phyloP scores from a whole-genome alignment of 1,140 invertebrate species.

The Lordiphosa clarofinis region DNA sequence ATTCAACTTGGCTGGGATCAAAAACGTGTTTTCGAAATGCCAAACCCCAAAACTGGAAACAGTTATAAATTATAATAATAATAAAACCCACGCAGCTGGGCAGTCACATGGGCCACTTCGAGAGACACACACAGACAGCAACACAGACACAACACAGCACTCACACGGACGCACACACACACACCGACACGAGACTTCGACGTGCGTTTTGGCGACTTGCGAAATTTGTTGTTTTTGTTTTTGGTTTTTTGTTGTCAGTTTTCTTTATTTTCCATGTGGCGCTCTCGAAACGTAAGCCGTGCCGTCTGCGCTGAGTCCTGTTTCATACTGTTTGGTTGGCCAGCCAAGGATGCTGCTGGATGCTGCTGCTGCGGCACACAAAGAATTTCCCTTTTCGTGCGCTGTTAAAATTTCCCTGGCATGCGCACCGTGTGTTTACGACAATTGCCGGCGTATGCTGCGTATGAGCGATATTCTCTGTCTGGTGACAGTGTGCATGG shows the following conservation, averaged over 20 bases:
- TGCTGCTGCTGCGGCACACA: conserved; percentile 25
- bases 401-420: conserved; percentile 71
- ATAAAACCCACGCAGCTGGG: conserved; percentile 42
- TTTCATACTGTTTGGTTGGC: conserved; percentile 54
- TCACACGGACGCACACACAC: conserved; percentile 13
- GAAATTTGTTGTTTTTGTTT: conserved; percentile 15
- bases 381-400: conserved; percentile 48
- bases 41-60: conserved; percentile 5
- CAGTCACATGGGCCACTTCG: conserved; percentile 46
- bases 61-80: conserved; percentile 13
- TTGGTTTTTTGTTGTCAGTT: background rate
- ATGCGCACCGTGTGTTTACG: conserved; percentile 53
- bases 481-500: too few relatives aligned
- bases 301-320: conserved; percentile 75
- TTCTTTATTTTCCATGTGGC: conserved; percentile 4
- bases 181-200: conserved; percentile 6
- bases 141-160: conserved; percentile 25
- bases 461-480: conserved; percentile 49
- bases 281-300: conserved; percentile 58
- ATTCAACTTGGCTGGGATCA: conserved; percentile 6
- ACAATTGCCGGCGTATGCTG: conserved; percentile 33
- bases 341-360: conserved; percentile 29
- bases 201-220: conserved; percentile 12
- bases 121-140: conserved; percentile 9
- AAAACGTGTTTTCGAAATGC: too few relatives aligned